A percentile compares a stretch with the other conserved stretches of the same genome.
phyloP scores from a whole-genome alignment of 2,888 invertebrate genomes.

The Oscheius sp. region DNA sequence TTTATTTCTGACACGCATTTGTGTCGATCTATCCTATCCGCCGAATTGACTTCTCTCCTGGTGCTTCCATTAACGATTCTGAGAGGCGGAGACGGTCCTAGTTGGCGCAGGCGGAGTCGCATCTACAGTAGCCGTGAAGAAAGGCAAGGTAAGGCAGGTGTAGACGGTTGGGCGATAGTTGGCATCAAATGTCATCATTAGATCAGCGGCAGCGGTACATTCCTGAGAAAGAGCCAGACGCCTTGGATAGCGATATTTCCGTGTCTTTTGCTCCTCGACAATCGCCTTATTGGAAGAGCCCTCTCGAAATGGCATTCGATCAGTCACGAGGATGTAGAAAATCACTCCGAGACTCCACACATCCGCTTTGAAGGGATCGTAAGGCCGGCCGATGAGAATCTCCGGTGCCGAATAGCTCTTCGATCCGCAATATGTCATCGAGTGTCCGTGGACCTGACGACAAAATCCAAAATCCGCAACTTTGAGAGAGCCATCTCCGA shows the following conservation, averaged over 20 bases:
- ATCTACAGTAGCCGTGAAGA: too few relatives aligned
- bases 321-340: constrained; percentile 72
- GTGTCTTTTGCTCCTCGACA: background rate
- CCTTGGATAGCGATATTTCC: constrained; percentile 28
- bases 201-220: constrained; percentile 23
- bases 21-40: too few relatives aligned
- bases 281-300: constrained; percentile 37
- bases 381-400: constrained; percentile 72
- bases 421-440: constrained; percentile 73
- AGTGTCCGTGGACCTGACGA: constrained; percentile 37
- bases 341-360: constrained; percentile 73
- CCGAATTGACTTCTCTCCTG: too few relatives aligned
- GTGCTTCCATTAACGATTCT: too few relatives aligned
- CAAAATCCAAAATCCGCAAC: constrained; percentile 73
- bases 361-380: constrained; percentile 73
- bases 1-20: too few relatives aligned
- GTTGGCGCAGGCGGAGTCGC: too few relatives aligned
- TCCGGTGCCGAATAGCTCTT: constrained; percentile 72
- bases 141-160: background rate
- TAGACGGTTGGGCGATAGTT: constrained; percentile 10
- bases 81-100: too few relatives aligned
- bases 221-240: constrained; percentile 23
- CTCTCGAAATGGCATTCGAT: constrained; percentile 74
- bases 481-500: constrained; percentile 70
- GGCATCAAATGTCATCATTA: constrained; percentile 31